These are phyloP conservation scores for Girardinus metallicus DNA, from an alignment of 2,797 vertebrate genomes.

Conservation along the genomic window DNA sequence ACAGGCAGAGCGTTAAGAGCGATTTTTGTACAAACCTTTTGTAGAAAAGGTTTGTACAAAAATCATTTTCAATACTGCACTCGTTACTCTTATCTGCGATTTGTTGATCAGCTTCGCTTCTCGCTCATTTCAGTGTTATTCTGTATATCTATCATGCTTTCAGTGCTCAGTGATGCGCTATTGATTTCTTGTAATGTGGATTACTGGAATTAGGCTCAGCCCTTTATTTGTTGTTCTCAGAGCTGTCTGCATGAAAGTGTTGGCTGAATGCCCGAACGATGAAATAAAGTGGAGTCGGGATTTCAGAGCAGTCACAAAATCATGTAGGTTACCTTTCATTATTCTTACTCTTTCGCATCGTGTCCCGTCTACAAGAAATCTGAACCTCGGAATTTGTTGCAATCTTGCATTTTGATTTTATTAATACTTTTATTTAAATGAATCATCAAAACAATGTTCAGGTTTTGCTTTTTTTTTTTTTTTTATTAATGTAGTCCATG, in stretches of 20 bases:
- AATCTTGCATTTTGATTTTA: neutral
- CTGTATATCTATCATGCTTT: slow-evolving; percentile 3
- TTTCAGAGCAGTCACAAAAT: neutral
- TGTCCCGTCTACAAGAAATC: neutral
- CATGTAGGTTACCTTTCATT: neutral
- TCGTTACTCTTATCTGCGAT: neutral
- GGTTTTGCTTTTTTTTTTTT: neutral
- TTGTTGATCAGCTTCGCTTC: neutral
- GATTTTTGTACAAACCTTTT: too few relatives aligned
- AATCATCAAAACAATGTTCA: neutral
- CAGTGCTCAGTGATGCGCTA: neutral
- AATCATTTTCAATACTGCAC: neutral
- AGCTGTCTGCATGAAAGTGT: neutral
- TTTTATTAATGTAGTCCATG: neutral
- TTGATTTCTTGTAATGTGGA: slow-evolving; percentile 5
- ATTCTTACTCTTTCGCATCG: neutral
- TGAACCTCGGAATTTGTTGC: neutral
- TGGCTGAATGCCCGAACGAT: neutral
- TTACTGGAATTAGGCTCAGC: slow-evolving; percentile 3
- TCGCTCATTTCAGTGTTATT: neutral
- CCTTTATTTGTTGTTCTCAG: neutral
- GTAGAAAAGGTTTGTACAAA: neutral
- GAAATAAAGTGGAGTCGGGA: neutral
- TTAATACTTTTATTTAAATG: neutral
- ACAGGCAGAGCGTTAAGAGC: neutral